These are phyloP conservation scores for Trissolcus basalis DNA, from an alignment of 1,140 invertebrate species.

Conservation along the genomic window DNA sequence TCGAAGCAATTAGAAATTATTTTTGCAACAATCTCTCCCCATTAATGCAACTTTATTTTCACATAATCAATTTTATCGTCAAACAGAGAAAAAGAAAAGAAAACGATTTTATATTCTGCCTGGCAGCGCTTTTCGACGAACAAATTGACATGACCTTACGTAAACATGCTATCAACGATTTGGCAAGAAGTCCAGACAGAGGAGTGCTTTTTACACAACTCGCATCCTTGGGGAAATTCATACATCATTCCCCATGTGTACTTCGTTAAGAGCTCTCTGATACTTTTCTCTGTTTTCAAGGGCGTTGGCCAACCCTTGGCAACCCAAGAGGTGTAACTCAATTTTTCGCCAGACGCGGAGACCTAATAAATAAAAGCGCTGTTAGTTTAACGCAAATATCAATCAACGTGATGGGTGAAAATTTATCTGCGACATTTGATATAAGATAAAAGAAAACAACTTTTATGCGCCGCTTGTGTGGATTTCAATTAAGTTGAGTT, in stretches of 20 bases:
- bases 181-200: neutral
- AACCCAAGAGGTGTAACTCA: constrained; percentile 63
- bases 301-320: constrained; percentile 22
- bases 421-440: too few species aligned
- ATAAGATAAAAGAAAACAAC: too few species aligned
- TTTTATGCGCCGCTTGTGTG: too few species aligned
- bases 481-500: too few species aligned
- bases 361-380: constrained; percentile 62
- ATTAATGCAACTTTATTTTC: neutral
- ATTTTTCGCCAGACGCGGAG: constrained; percentile 60
- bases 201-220: constrained; percentile 7
- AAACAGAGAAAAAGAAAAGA: neutral
- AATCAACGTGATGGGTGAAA: constrained; percentile 48
- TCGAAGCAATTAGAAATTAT: neutral
- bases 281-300: constrained; percentile 32
- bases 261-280: constrained; percentile 30
- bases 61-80: neutral
- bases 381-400: too few species aligned
- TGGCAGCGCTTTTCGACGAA: too few species aligned
- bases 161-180: neutral
- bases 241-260: constrained; percentile 2
- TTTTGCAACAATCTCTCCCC: neutral
- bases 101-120: too few species aligned
- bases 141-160: too few species aligned
- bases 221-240: constrained; percentile 34